These are phyloP conservation scores for Gonocerus acuteangulatus DNA, from an alignment of 2,888 invertebrate genomes.

Conservation along the genomic window DNA sequence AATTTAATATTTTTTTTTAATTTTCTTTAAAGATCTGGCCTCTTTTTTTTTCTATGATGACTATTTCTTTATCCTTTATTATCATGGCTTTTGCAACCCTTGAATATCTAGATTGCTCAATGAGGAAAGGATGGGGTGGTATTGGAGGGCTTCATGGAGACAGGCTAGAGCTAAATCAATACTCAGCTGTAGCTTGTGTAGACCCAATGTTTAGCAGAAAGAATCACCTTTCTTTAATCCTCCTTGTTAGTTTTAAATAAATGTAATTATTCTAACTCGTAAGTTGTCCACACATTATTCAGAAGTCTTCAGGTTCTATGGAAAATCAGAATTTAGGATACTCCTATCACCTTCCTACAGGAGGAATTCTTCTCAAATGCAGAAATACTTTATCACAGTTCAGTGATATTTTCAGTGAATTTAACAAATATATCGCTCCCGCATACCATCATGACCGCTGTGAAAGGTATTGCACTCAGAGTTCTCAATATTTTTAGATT, in stretches of 20 bases:
- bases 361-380: constrained; percentile 66
- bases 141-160: no score
- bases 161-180: constrained; percentile 9
- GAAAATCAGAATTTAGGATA: constrained; percentile 63
- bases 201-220: background rate
- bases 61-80: no score
- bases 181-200: constrained; percentile 24
- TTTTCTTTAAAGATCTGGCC: no score
- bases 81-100: no score
- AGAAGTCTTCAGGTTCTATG: constrained; percentile 10
- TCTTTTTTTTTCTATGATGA: no score
- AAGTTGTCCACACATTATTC: no score
- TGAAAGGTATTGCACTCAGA: constrained; percentile 60
- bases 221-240: background rate
- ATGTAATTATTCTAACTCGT: no score
- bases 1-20: no score
- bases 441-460: constrained; percentile 95
- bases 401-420: constrained; percentile 91
- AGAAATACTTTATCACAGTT: constrained; percentile 77
- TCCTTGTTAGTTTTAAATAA: no score
- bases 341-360: constrained; percentile 73
- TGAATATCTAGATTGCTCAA: no score
- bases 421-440: constrained; percentile 90
- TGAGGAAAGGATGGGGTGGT: no score
- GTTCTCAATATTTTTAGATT: background rate